Percentiles rank a stretch among this genome's conserved stretches.
Evolutionary conservation across 1,140 invertebrate species (phyloP).

Genomic region (Vanessa tameamea): DNA sequence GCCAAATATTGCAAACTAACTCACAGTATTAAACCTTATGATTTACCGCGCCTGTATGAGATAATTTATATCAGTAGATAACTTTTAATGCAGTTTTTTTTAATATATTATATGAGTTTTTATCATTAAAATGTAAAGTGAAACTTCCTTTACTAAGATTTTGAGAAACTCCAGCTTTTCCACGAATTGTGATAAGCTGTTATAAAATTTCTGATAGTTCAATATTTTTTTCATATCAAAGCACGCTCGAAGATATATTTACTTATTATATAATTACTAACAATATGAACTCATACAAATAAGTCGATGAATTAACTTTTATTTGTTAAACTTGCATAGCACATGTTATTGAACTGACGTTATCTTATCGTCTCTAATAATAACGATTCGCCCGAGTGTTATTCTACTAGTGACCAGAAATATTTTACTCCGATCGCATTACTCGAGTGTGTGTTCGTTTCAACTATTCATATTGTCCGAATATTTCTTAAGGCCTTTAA

Average conservation of each 20-base stretch:
- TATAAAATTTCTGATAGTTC: too few relatives aligned
- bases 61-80: constrained; percentile 14
- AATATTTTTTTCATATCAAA: too few relatives aligned
- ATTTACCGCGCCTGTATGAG: not conserved
- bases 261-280: not conserved
- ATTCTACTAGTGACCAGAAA: constrained; percentile 46
- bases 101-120: too few relatives aligned
- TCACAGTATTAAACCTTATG: not conserved
- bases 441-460: not conserved
- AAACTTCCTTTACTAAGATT: too few relatives aligned
- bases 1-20: not conserved
- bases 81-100: not conserved
- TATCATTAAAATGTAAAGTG: too few relatives aligned
- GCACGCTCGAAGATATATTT: too few relatives aligned
- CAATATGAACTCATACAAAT: not conserved
- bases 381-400: constrained; percentile 49
- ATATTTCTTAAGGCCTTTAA: not conserved
- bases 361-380: constrained; percentile 71
- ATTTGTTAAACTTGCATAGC: constrained; percentile 38
- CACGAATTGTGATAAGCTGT: too few relatives aligned
- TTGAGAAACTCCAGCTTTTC: too few relatives aligned
- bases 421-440: constrained; percentile 19
- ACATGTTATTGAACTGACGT: constrained; percentile 68
- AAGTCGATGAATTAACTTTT: constrained; percentile 10
- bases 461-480: not conserved